A percentile compares a stretch with the other conserved stretches of the same genome.
Conservation (phyloP, 2,888 invertebrate species). For the Lepidocyrtinus sp. region DNA sequence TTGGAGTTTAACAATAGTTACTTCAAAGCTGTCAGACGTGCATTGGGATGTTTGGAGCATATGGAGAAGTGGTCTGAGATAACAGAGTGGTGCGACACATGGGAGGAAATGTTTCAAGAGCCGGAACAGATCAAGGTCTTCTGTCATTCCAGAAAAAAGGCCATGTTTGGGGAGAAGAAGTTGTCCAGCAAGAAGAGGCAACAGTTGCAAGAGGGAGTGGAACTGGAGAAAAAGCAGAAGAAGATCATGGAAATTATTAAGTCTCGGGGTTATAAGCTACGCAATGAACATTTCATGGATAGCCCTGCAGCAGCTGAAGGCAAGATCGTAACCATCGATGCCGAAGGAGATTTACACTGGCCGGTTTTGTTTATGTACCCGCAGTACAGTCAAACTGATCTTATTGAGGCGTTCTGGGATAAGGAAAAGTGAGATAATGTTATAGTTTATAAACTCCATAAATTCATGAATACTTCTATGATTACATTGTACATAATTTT, state of each 20-base stretch:
- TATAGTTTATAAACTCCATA: background rate
- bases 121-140: background rate
- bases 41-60: slow-evolving; percentile 80
- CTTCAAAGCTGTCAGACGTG: slow-evolving; percentile 82
- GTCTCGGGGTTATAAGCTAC: slow-evolving; percentile 63
- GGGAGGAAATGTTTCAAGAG: background rate
- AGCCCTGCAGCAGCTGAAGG: slow-evolving; percentile 35
- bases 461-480: background rate
- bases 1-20: slow-evolving; percentile 83
- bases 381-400: slow-evolving; percentile 89
- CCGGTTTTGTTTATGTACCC: slow-evolving; percentile 92
- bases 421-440: slow-evolving; percentile 75
- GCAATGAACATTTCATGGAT: slow-evolving; percentile 57
- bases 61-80: slow-evolving; percentile 83
- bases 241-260: slow-evolving; percentile 69
- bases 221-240: slow-evolving; percentile 70
- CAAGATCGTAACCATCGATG: slow-evolving; percentile 71
- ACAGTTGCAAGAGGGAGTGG: slow-evolving; percentile 72
- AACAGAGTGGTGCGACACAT: slow-evolving; percentile 72
- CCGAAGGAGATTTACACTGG: slow-evolving; percentile 79
- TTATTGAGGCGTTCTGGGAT: slow-evolving; percentile 86
- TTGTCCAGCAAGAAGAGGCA: background rate
- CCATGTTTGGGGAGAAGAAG: background rate
- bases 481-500: background rate
- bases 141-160: too few species aligned